Evolutionary conservation across 1,140 invertebrate species (phyloP).

Genomic region (Acromyrmex heyeri): DNA sequence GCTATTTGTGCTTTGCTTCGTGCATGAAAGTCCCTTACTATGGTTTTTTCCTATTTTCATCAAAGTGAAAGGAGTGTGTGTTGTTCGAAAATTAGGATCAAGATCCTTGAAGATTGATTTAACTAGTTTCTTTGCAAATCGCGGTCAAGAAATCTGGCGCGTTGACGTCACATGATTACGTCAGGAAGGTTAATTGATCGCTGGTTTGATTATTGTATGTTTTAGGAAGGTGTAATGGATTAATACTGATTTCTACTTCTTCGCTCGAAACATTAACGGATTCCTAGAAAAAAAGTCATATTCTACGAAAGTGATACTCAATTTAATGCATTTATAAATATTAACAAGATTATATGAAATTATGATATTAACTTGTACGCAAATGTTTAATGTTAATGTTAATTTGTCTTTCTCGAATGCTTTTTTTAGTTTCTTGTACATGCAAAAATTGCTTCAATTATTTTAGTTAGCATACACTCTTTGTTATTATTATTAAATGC

Average conservation of each 20-base stretch:
- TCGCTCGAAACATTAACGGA: conserved; percentile 64
- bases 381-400: conserved; percentile 40
- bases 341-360: conserved; percentile 31
- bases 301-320: conserved; percentile 43
- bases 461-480: conserved; percentile 21
- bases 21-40: conserved; percentile 50
- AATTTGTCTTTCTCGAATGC: conserved; percentile 20
- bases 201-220: conserved; percentile 77
- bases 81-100: conserved; percentile 28
- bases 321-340: conserved; percentile 61
- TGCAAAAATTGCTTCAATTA: conserved; percentile 31
- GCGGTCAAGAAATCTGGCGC: conserved; percentile 12
- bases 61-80: conserved; percentile 45
- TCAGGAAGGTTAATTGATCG: conserved; percentile 33
- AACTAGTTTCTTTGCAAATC: conserved; percentile 53
- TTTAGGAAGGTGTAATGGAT: conserved; percentile 80
- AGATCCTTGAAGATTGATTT: conserved; percentile 37
- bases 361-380: conserved; percentile 34
- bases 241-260: conserved; percentile 69
- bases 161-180: conserved; percentile 10
- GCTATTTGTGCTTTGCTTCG: conserved; percentile 59
- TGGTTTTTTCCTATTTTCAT: conserved; percentile 42
- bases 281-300: conserved; percentile 59
- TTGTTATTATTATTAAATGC: conserved; percentile 53
- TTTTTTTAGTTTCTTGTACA: conserved; percentile 38